Evolutionary conservation across 1,140 invertebrate species (phyloP).

Genomic region (Diachasma alloeum): DNA sequence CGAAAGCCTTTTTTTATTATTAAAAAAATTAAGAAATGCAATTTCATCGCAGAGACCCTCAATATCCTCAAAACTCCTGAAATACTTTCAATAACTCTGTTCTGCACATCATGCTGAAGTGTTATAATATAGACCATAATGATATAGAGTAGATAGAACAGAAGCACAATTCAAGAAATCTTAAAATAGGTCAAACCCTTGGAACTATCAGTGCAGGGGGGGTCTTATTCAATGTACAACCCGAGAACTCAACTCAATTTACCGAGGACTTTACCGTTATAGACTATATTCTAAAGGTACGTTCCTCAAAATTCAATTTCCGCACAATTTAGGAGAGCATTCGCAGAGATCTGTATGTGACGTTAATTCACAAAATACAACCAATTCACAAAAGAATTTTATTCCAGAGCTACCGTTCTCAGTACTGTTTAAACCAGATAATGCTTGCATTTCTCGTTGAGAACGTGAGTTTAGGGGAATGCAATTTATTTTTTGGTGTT

Average conservation of each 20-base stretch:
- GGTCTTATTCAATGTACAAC: not conserved
- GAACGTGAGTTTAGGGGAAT: not conserved
- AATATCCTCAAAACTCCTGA: not conserved
- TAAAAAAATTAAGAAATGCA: no score
- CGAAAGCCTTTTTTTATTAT: no score
- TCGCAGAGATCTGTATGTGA: not conserved
- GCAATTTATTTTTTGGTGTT: not conserved
- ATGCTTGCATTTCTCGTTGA: no score
- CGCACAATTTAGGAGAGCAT: not conserved
- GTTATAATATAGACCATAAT: not conserved
- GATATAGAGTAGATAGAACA: not conserved
- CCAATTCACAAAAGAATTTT: not conserved
- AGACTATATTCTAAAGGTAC: not conserved
- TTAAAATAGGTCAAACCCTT: not conserved
- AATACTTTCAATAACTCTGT: not conserved
- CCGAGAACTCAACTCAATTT: not conserved
- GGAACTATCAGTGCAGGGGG: not conserved
- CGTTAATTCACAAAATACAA: not conserved
- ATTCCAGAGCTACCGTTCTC: no score
- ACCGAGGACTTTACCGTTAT: not conserved
- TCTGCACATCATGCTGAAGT: not conserved
- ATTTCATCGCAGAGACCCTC: not conserved
- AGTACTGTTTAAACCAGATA: no score
- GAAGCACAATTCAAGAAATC: not conserved
- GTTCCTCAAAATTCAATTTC: not conserved